A percentile compares a stretch with the other conserved stretches of the same genome.
These are phyloP conservation scores for Pissodes strobi DNA, from an alignment of 1,140 invertebrate species.

Conservation along the genomic window DNA sequence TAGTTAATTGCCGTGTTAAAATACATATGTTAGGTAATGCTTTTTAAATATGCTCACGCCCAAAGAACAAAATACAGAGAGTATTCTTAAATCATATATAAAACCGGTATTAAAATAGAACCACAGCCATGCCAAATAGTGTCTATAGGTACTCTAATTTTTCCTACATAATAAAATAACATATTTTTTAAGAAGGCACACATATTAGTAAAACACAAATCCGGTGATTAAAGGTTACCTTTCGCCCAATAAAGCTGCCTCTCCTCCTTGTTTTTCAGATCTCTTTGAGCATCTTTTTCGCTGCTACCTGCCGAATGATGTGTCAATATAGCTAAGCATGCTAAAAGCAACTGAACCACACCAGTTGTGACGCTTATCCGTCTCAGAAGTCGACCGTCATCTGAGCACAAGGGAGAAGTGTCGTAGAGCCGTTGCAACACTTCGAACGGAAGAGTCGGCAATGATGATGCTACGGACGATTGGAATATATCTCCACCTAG, in stretches of 20 bases:
- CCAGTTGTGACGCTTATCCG: constrained; percentile 81
- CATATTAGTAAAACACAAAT: too few species aligned
- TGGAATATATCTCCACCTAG: constrained; percentile 72
- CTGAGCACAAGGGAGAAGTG: constrained; percentile 75
- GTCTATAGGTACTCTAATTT: too few species aligned
- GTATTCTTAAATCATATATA: background rate
- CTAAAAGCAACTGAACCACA: constrained; percentile 80
- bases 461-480: constrained; percentile 71
- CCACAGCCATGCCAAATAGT: too few species aligned
- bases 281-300: constrained; percentile 46
- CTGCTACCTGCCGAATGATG: constrained; percentile 66
- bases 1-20: background rate
- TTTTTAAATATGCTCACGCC: background rate
- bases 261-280: constrained; percentile 67
- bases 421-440: constrained; percentile 81
- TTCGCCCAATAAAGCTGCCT: constrained; percentile 94
- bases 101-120: background rate
- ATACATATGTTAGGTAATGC: too few species aligned
- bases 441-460: constrained; percentile 88
- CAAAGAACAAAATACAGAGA: too few species aligned
- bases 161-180: too few species aligned
- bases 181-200: too few species aligned
- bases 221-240: too few species aligned
- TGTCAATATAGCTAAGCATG: constrained; percentile 86
- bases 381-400: constrained; percentile 78